Evolutionary conservation across 2,113 vertebrate species (phyloP), one percentile per base, ranked within the genome.

Genomic region (Gallinago jamesoni): DNA sequence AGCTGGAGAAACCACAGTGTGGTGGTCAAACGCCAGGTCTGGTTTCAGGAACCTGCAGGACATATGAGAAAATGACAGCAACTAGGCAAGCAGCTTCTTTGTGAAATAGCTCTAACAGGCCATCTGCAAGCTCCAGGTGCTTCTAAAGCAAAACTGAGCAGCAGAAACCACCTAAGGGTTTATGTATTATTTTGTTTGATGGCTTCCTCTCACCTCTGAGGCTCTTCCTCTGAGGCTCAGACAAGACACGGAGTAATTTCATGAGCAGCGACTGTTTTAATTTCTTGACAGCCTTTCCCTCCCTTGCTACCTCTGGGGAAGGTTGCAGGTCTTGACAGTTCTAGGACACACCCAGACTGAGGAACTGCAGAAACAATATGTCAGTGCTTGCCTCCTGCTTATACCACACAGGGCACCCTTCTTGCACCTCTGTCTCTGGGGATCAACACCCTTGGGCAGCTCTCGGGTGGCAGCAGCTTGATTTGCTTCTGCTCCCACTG

Each of bases 401-500:
- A 31, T 48, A 2, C 5, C 45, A 7, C 4, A 15, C 7, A 1
- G 1, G 27, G 50, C 33, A 63, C 6, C 13, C 33, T 43, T 55
- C 24, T 67, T 15, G 6, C 15, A n/a, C 9, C 22, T 62, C 27
- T 3, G 1, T 27, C 28, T 8, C 16, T 14, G 25, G 47, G 27
- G 19, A 27, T 45, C 1, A 2, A 18, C 48, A 52, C 48, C 31
- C 33, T 33, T 8, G n/a, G 25, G 74, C 69, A 87, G 30, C 74
- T 87, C 41, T 64, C 24, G 14, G 68, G 72, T 31, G 37, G 76
- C 76, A 84, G 68, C 22, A 3, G 22, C 77, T 90, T 53, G 41
- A 56, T 92, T 77, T 89, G 39, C 66, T 47, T 95, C 64, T 75
- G 80, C 73, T 91, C 50, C 60, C 39, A 16, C 66, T 56, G 64